Percentiles rank a stretch among this genome's conserved stretches.
Evolutionary conservation across 2,888 invertebrate genomes (phyloP).

Genomic region (Sialis lutaria): DNA sequence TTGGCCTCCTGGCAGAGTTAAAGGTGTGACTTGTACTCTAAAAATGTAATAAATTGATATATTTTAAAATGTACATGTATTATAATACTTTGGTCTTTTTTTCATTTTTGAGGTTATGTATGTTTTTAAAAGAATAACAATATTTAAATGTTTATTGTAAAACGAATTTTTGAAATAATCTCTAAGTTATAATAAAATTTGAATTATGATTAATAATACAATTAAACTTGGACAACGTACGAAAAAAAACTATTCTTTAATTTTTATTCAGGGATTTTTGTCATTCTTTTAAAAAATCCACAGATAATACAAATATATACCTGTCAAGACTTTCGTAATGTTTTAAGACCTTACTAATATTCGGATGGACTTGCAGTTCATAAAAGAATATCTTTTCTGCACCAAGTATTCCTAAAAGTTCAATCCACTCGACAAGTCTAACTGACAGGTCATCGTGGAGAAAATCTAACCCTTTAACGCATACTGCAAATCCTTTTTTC

Average conservation of each 20-base stretch:
- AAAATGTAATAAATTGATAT: conserved; percentile 26
- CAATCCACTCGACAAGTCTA: conserved; percentile 86
- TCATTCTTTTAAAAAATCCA: too few species aligned
- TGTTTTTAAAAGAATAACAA: not conserved
- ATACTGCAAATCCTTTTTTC: conserved; percentile 74
- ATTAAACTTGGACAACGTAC: too few species aligned
- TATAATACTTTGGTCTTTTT: conserved; percentile 15
- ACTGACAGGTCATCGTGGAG: conserved; percentile 81
- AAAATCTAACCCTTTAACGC: conserved; percentile 88
- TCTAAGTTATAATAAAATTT: conserved; percentile 3
- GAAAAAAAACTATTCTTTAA: too few species aligned
- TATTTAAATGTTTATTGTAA: conserved; percentile 11
- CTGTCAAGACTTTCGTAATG: conserved; percentile 28
- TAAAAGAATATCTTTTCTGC: conserved; percentile 87
- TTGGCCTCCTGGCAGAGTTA: conserved; percentile 76
- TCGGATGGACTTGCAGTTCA: conserved; percentile 79
- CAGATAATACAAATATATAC: conserved; percentile 16
- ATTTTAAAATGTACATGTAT: conserved; percentile 31
- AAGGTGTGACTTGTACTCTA: conserved; percentile 55
- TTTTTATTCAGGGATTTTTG: too few species aligned
- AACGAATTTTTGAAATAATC: too few species aligned
- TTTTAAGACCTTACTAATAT: conserved; percentile 65
- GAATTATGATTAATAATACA: too few species aligned
- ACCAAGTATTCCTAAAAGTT: conserved; percentile 67
- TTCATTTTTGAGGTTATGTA: not conserved